Conservation (phyloP, 2,888 invertebrate species). For the Meteorus cinctellus region DNA sequence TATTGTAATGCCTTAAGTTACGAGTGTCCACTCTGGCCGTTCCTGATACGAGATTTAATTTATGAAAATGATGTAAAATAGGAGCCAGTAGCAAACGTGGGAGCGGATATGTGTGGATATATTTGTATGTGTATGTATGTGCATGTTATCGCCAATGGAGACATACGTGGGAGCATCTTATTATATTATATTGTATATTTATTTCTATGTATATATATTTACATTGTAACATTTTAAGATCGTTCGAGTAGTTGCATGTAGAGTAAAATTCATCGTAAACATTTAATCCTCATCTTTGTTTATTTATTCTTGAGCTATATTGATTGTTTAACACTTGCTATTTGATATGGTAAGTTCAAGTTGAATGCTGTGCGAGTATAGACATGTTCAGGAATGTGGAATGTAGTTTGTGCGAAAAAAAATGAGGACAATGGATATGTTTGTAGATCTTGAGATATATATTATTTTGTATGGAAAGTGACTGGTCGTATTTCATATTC, state of each 20-base stretch:
- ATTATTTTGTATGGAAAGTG: no score
- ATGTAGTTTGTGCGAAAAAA: no score
- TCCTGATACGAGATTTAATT: slow-evolving; percentile 64
- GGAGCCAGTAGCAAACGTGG: slow-evolving; percentile 53
- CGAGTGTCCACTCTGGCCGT: slow-evolving; percentile 60
- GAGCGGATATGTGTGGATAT: slow-evolving; percentile 25
- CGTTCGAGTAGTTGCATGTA: background rate
- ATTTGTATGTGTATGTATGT: slow-evolving; percentile 23
- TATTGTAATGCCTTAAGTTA: slow-evolving; percentile 72
- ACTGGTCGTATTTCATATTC: no score
- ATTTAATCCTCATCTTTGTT: background rate
- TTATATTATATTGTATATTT: background rate
- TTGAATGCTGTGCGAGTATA: no score
- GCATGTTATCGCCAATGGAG: slow-evolving; percentile 1
- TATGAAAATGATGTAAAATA: slow-evolving; percentile 67
- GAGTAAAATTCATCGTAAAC: background rate
- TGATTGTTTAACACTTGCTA: background rate
- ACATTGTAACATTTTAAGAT: background rate
- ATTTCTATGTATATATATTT: no score
- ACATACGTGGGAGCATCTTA: slow-evolving; percentile 10
- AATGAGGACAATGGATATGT: no score
- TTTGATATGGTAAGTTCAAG: background rate
- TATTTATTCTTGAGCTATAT: background rate
- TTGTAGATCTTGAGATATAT: no score
- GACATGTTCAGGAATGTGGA: no score